Evolutionary conservation across 2,113 vertebrate genomes (phyloP).

Genomic region (Antechinus flavipes): DNA sequence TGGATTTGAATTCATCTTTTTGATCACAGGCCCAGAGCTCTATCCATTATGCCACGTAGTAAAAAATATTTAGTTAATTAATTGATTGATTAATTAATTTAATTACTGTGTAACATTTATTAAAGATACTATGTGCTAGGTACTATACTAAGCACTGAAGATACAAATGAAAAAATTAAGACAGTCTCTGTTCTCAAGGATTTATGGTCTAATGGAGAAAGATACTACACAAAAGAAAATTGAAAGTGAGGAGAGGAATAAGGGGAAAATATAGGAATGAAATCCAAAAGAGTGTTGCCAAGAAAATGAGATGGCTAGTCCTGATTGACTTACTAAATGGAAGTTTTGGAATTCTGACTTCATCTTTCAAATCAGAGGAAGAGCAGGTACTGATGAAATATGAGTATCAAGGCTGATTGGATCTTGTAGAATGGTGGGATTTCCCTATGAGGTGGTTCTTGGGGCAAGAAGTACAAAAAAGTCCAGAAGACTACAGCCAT

Average conservation of each 20-base stretch:
- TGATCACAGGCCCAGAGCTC: neutral
- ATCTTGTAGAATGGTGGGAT: neutral
- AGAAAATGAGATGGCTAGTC: neutral
- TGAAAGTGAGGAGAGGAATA: neutral
- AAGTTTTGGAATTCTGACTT: neutral
- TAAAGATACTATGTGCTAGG: neutral
- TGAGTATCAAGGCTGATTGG: neutral
- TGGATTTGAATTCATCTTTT: neutral
- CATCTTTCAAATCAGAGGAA: neutral
- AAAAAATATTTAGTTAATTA: too few species aligned
- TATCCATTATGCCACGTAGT: neutral
- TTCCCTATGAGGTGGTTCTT: neutral
- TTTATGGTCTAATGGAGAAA: neutral
- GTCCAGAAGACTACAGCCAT: neutral
- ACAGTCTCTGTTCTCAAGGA: neutral
- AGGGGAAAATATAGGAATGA: neutral
- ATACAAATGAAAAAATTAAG: neutral
- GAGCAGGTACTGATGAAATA: neutral
- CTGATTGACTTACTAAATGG: neutral
- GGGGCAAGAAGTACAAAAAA: neutral
- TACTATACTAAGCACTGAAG: neutral
- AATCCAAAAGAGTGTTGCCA: conserved; percentile 16
- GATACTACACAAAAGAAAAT: neutral
- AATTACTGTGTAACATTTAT: neutral
- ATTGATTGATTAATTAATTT: too few species aligned